These are phyloP conservation scores for Cariama cristata DNA, from an alignment of 2,113 vertebrate genomes.

Conservation along the genomic window DNA sequence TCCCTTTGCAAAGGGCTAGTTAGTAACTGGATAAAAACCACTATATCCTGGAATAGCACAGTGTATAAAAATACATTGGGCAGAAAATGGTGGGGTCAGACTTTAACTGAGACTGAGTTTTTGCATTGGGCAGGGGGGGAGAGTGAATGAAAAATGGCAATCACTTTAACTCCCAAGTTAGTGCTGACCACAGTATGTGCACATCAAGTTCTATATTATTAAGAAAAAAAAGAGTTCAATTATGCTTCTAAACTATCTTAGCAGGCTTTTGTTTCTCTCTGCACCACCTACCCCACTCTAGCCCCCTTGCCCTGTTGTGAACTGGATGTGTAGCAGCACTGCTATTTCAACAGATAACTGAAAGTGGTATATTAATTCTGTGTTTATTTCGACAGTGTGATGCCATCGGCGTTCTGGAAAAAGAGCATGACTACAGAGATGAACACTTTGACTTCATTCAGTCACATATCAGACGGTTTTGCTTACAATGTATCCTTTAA, in stretches of 20 bases:
- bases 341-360: neutral
- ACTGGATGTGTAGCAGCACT: neutral
- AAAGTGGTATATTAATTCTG: neutral
- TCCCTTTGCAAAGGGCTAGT: neutral
- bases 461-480: conserved; percentile 93
- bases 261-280: neutral
- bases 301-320: neutral
- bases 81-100: neutral
- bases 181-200: neutral
- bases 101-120: neutral
- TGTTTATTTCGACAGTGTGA: conserved; percentile 86
- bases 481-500: conserved; percentile 97
- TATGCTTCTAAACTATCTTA: neutral
- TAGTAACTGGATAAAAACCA: neutral
- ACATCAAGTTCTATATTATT: neutral
- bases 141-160: neutral
- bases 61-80: neutral
- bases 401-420: conserved; percentile 95
- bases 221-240: neutral
- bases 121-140: neutral
- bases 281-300: neutral
- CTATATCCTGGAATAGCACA: neutral
- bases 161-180: neutral
- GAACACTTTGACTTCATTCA: conserved; percentile 99
- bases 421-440: conserved; percentile 98